Base-by-base conservation (phyloP, 2,113 vertebrate genomes). In the Otocyon megalotis region DNA sequence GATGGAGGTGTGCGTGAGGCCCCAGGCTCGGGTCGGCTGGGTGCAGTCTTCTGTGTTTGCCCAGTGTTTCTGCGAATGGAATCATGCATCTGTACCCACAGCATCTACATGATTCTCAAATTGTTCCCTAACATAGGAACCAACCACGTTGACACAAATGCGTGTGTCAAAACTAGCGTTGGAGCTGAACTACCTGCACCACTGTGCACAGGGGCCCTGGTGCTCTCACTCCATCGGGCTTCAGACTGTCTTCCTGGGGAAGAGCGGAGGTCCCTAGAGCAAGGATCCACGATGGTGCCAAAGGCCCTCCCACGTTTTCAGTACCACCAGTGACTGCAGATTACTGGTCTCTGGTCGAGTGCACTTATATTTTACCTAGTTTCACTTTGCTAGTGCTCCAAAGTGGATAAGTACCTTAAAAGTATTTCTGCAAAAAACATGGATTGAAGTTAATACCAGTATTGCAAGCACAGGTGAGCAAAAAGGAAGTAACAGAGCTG, bases 231-330 rank as follows among this genome's bases (percentile, higher is more conserved):
- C 7, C 3, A 2, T 1, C 0, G 20, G 19, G 50, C 13, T 0
- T 11, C 28, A 30, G 15, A n/a, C 48, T 1, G 5, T 24, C 30
- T 1, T 77, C 16, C 63, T 3, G 8, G 8, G n/a, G 24, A 35
- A n/a, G 48, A 17, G 26, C 0, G 1, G 22, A 28, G 11, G 48
- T 3, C 43, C 2, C 12, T 1, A 6, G 65, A 50, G 30, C 37
- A 8, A 58, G 8, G 76, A 8, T 14, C 4, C 2, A n/a, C 32
- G 1, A 1, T 0, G 0, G 19, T 0, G n/a, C 10, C 53, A 5
- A n/a, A 13, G 0, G 0, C 0, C 0, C 4, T 2, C 24, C 43
- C 7, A 3, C 0, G 2, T 30, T 30, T 35, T 28, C 62, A n/a
- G 80, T 1, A 37, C 71, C 16, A 0, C 3, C 3, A 77, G 35